A percentile compares a stretch with the other conserved stretches of the same genome.
Evolutionary conservation across 2,113 vertebrate genomes (phyloP).

Genomic region (Crocuta crocuta): DNA sequence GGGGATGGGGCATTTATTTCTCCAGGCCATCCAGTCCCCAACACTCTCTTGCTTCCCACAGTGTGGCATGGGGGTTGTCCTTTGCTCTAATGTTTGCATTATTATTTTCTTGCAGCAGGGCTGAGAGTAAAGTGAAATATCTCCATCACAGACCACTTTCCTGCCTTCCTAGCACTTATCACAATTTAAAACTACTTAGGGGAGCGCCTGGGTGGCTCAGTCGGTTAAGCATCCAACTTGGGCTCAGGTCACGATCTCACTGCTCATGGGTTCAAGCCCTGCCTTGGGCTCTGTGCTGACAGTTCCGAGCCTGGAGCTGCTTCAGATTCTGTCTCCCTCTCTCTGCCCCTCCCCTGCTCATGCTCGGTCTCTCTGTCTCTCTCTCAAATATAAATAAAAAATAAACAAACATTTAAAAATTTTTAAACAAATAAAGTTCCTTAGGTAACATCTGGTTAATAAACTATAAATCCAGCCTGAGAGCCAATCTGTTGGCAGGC

Average conservation of each 20-base stretch:
- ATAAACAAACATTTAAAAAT: no score
- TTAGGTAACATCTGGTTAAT: background rate
- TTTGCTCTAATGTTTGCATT: rapidly evolving
- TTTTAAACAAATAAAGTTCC: background rate
- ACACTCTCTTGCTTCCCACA: rapidly evolving
- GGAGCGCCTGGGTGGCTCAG: no score
- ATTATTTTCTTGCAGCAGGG: background rate
- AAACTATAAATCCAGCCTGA: background rate
- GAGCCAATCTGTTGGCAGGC: background rate
- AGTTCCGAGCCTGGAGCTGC: no score
- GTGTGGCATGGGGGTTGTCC: rapidly evolving
- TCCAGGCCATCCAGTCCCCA: background rate
- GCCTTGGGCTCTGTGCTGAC: no score
- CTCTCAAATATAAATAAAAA: no score
- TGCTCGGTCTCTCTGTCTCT: no score
- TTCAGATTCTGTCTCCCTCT: no score
- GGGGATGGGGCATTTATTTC: rapidly evolving
- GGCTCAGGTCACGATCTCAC: no score
- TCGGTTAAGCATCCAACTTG: no score
- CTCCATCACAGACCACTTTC: background rate
- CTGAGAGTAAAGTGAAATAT: background rate
- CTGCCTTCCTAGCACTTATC: background rate
- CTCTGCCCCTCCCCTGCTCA: no score
- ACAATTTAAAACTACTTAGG: background rate
- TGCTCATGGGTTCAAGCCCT: no score